Evolutionary conservation across 1,140 invertebrate species (phyloP).

Genomic region (Trichonephila inaurata): DNA sequence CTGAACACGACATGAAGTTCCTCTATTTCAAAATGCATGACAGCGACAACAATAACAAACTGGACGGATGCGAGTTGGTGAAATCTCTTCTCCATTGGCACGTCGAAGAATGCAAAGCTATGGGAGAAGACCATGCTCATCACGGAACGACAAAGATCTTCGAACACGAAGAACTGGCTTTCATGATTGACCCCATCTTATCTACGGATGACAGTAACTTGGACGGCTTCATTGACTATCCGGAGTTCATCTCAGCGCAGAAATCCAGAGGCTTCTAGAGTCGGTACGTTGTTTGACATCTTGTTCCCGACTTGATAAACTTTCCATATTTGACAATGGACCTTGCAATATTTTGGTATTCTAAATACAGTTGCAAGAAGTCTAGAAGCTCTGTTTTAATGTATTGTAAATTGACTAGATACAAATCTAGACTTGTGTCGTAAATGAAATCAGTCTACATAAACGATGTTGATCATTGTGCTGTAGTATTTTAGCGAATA

Average conservation of each 20-base stretch:
- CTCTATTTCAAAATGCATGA: conserved; percentile 87
- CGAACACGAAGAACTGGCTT: conserved; percentile 91
- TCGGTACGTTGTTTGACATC: background rate
- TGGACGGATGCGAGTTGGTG: conserved; percentile 96
- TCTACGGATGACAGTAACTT: conserved; percentile 93
- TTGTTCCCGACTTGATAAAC: no score
- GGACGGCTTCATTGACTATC: conserved; percentile 97
- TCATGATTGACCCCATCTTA: conserved; percentile 96
- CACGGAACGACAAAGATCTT: conserved; percentile 87
- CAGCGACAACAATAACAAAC: conserved; percentile 95
- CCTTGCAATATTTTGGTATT: no score
- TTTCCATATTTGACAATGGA: no score
- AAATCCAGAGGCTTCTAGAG: conserved; percentile 78
- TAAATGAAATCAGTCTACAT: no score
- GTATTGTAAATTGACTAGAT: no score
- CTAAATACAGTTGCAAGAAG: no score
- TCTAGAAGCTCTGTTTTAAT: no score
- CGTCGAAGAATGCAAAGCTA: conserved; percentile 44
- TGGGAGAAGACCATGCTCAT: conserved; percentile 11
- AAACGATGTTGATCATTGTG: background rate
- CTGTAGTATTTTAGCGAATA: background rate
- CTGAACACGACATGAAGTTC: conserved; percentile 30
- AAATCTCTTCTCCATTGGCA: conserved; percentile 85
- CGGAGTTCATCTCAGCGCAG: conserved; percentile 95
- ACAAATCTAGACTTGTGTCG: no score